These are phyloP conservation scores for Esox lucius DNA, from an alignment of 2,797 vertebrate species.

Conservation along the genomic window DNA sequence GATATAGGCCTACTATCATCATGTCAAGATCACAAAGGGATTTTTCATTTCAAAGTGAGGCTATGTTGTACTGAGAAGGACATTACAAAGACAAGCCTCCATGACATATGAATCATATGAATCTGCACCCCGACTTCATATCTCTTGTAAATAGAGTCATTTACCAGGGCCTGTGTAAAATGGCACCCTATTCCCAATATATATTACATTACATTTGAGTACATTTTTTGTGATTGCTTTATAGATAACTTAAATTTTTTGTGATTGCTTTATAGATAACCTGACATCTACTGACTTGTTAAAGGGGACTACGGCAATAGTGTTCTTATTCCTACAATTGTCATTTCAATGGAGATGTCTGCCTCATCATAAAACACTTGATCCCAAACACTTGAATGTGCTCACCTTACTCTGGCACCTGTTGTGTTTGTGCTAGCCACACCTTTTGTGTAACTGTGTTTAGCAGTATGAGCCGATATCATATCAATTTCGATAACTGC, in stretches of 20 bases:
- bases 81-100: not conserved
- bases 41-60: not conserved
- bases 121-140: not conserved
- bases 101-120: not conserved
- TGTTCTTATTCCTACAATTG: not conserved
- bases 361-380: too few species aligned
- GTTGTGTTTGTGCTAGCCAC: too few species aligned
- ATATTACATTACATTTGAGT: not conserved
- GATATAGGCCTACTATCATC: not conserved
- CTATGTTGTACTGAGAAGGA: not conserved
- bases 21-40: not conserved
- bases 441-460: too few species aligned
- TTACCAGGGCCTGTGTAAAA: not conserved
- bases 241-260: too few species aligned
- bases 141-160: not conserved
- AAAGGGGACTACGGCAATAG: constrained; percentile 16
- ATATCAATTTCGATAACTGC: too few species aligned
- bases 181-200: too few species aligned
- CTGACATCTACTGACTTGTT: not conserved
- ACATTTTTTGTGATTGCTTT: too few species aligned
- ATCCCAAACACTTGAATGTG: too few species aligned
- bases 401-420: too few species aligned
- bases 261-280: not conserved
- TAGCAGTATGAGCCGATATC: too few species aligned
- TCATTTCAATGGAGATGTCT: too few species aligned